These are phyloP conservation scores for Aethina tumida DNA, from an alignment of 1,140 invertebrate species.

Conservation along the genomic window DNA sequence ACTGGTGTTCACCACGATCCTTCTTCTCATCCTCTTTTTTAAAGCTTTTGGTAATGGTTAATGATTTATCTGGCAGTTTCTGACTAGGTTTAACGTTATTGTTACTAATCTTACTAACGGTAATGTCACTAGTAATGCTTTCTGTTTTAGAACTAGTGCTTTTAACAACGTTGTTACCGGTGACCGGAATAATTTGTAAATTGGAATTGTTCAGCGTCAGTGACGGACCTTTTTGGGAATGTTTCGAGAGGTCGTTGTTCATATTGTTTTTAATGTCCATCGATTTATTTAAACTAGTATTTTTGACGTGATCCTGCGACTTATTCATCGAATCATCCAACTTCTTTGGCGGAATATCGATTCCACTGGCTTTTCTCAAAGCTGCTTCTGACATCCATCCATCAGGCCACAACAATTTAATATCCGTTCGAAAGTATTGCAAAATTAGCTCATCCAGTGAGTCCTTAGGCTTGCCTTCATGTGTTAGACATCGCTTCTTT, in stretches of 20 bases:
- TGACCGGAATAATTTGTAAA: conserved; percentile 21
- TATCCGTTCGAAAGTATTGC: conserved; percentile 26
- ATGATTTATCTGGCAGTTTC: no score
- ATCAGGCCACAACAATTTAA: conserved; percentile 32
- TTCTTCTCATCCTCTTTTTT: conserved; percentile 3
- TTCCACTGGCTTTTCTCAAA: conserved; percentile 28
- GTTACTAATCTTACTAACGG: conserved; percentile 19
- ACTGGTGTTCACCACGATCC: background rate
- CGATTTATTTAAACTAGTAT: conserved; percentile 11
- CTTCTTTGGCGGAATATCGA: no score
- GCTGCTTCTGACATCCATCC: conserved; percentile 34
- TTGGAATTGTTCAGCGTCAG: conserved; percentile 15
- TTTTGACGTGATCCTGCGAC: conserved; percentile 10
- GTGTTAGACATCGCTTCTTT: conserved; percentile 29
- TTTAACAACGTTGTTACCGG: conserved; percentile 7
- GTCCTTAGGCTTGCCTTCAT: conserved; percentile 31
- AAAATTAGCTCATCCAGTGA: conserved; percentile 25
- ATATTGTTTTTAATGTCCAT: background rate
- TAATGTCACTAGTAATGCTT: conserved; percentile 16
- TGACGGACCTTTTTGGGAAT: no score
- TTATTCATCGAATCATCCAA: no score
- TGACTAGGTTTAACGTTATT: conserved; percentile 3
- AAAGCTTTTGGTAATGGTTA: background rate
- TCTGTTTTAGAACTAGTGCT: conserved; percentile 10
- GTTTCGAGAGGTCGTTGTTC: conserved; percentile 6